Evolutionary conservation across 2,888 invertebrate genomes (phyloP), one percentile per base, ranked within the genome.

Genomic region (Resseliella maxima): DNA sequence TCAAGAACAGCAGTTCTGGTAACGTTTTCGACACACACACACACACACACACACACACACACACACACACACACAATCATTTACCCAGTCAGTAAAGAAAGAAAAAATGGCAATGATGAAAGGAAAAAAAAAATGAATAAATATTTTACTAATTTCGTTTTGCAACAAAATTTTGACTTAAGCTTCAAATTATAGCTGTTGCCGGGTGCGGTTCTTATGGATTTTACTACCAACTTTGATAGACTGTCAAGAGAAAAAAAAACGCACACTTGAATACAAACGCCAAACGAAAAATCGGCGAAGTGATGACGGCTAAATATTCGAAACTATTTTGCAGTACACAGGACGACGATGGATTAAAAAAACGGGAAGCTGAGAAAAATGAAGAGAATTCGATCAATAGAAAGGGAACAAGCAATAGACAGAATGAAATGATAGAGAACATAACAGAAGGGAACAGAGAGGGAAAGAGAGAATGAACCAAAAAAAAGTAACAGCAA

Each of bases 101-200:
- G 41, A 41, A 12, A 41, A 41, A 41, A 12, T 27, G 72, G 12
- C 15, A 35, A 24, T 6, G 10, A 24, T 24, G 24, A 59, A 72
- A 24, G 24, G 15, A 35, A 72, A 35, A 31, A 72, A 72, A 59
- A 41, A 72, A 72, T 72, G 31, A 72, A 72, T 72, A 72, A 72
- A 72, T 72, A 72, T 72, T 72, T 72, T 31, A 72, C 72, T 72
- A 72, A 72, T 72, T 72, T 59, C 24, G 59, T 59, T 27, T 72
- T 72, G 31, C 72, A 12, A 72, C 72, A 72, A 50, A 50, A 72
- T 72, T 35, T 35, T 72, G 35, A 72, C 72, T 72, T 72, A 15
- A 72, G 18, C 15, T 72, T 12, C 18, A 10, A 35, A 31, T 72
- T 31, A 31, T 72, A 72, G 31, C 35, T 72, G 59, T 24, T 59